These are phyloP conservation scores for Alitta virens DNA, from an alignment of 2,888 invertebrate species.

Conservation along the genomic window DNA sequence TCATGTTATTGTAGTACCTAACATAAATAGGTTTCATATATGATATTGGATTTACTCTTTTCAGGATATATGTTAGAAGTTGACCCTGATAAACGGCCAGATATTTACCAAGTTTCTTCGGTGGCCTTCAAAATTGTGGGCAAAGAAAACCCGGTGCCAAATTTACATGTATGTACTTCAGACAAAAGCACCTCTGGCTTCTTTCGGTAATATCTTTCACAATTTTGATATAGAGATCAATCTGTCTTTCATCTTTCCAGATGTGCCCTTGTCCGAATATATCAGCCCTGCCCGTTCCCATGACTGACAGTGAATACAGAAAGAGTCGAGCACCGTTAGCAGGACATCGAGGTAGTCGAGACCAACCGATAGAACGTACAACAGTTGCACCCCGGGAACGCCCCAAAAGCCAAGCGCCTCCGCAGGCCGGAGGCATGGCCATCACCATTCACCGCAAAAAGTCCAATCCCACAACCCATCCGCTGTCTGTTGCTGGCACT, in stretches of 20 bases:
- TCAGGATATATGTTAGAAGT: slow-evolving; percentile 79
- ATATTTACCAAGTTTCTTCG: slow-evolving; percentile 80
- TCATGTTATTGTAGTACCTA: no score
- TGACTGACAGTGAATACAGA: slow-evolving; percentile 68
- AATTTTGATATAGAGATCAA: no score
- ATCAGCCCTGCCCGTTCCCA: slow-evolving; percentile 68
- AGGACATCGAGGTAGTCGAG: not conserved
- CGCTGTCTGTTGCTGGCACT: slow-evolving; percentile 31
- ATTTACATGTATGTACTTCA: slow-evolving; percentile 64
- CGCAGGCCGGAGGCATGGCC: slow-evolving; percentile 29
- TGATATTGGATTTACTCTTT: not conserved
- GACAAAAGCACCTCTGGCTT: no score
- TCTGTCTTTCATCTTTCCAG: not conserved
- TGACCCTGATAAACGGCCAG: slow-evolving; percentile 78
- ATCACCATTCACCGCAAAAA: slow-evolving; percentile 50
- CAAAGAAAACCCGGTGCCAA: slow-evolving; percentile 76
- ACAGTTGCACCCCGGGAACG: slow-evolving; percentile 22
- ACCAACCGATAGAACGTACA: slow-evolving; percentile 9
- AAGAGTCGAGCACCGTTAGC: slow-evolving; percentile 23
- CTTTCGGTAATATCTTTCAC: no score
- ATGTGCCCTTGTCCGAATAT: slow-evolving; percentile 47
- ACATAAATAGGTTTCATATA: not conserved
- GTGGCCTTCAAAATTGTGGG: slow-evolving; percentile 71
- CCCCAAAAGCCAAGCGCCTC: slow-evolving; percentile 20
- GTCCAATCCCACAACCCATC: slow-evolving; percentile 37